A percentile compares a stretch with the other conserved stretches of the same genome.
These are phyloP conservation scores for Istiophorus platypterus DNA, from an alignment of 2,113 vertebrate species.

Conservation along the genomic window DNA sequence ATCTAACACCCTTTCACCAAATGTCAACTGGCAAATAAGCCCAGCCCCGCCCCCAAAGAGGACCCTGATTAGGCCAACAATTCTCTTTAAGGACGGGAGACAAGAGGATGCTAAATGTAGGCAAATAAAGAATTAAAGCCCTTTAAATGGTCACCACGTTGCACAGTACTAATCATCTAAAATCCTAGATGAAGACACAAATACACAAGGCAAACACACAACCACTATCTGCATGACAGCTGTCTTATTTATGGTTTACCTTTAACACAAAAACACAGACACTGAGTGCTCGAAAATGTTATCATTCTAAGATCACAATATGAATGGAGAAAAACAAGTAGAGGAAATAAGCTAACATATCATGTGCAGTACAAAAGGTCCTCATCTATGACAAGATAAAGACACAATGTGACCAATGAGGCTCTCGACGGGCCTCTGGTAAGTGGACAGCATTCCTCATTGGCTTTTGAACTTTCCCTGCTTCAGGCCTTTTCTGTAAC, in stretches of 20 bases:
- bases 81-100: conserved; percentile 56
- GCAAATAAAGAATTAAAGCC: conserved; percentile 74
- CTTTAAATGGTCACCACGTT: conserved; percentile 44
- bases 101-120: conserved; percentile 73
- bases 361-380: conserved; percentile 61
- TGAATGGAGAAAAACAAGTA: conserved; percentile 58
- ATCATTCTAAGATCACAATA: conserved; percentile 50
- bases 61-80: conserved; percentile 52
- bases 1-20: conserved; percentile 76
- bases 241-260: conserved; percentile 48
- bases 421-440: conserved; percentile 39
- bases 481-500: conserved; percentile 55
- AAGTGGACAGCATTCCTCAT: conserved; percentile 59
- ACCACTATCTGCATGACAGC: conserved; percentile 37
- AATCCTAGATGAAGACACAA: conserved; percentile 33
- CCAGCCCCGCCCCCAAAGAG: conserved; percentile 52
- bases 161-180: conserved; percentile 45
- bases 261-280: conserved; percentile 46
- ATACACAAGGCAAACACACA: conserved; percentile 25
- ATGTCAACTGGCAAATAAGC: conserved; percentile 76
- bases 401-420: conserved; percentile 44
- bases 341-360: conserved; percentile 57
- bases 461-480: conserved; percentile 68
- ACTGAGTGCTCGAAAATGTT: conserved; percentile 41
- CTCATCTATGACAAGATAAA: conserved; percentile 65